phyloP scores from a whole-genome alignment of 2,888 invertebrate genomes.

The Pseudococcus viburni region DNA sequence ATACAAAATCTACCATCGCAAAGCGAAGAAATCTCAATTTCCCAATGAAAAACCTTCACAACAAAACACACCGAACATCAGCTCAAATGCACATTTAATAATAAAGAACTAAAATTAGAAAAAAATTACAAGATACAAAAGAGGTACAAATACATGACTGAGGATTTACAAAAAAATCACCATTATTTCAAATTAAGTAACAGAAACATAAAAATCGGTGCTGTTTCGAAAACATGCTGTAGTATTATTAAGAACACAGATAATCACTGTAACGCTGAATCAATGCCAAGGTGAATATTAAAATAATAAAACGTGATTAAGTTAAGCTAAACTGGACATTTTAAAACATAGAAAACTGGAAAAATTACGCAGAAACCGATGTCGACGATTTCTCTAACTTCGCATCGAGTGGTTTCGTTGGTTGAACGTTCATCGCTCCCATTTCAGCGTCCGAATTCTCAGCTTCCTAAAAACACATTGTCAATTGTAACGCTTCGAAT shows the following conservation, averaged over 20 bases:
- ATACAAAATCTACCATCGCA: too few relatives aligned
- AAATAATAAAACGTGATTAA: neutral
- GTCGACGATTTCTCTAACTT: neutral
- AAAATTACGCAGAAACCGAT: neutral
- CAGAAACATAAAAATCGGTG: neutral
- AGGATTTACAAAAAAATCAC: neutral
- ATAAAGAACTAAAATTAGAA: neutral
- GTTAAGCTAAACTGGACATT: neutral
- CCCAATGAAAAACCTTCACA: too few relatives aligned
- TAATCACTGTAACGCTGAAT: too few relatives aligned
- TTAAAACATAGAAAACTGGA: neutral
- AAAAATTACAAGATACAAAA: neutral
- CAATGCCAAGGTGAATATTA: too few relatives aligned
- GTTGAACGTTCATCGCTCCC: constrained; percentile 39
- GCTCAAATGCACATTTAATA: neutral
- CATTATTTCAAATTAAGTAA: neutral
- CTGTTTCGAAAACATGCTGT: neutral
- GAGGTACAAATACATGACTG: neutral
- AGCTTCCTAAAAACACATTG: constrained; percentile 51
- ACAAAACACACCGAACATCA: neutral
- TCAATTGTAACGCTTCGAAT: neutral
- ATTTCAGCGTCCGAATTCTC: constrained; percentile 61
- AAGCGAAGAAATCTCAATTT: too few relatives aligned
- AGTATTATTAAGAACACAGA: neutral
- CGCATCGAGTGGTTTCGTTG: neutral